Conservation (phyloP, 2,888 invertebrate species). For the Standfussiana lucernea region DNA sequence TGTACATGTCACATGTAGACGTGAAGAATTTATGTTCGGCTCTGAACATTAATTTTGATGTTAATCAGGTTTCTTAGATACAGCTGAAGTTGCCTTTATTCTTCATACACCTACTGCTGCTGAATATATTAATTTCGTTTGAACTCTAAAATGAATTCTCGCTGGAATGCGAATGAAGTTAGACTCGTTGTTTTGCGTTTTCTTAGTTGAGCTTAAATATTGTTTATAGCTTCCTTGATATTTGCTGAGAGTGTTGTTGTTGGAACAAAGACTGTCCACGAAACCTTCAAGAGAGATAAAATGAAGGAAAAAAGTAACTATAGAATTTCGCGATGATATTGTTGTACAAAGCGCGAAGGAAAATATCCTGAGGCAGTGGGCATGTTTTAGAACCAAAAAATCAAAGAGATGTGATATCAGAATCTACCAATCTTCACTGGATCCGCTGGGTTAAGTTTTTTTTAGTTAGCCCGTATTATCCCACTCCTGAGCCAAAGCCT, state of each 20-base stretch:
- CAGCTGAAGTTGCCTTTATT: constrained; percentile 49
- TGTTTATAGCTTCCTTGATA: constrained; percentile 60
- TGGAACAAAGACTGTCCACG: constrained; percentile 38
- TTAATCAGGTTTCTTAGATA: constrained; percentile 64
- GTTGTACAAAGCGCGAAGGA: background rate
- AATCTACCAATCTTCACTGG: background rate
- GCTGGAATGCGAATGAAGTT: constrained; percentile 60
- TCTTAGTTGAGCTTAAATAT: constrained; percentile 49
- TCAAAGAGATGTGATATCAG: background rate
- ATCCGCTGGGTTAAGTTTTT: background rate
- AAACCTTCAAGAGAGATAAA: constrained; percentile 4
- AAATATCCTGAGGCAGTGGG: background rate
- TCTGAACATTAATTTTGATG: constrained; percentile 58
- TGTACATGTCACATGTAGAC: constrained; percentile 69
- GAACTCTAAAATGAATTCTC: constrained; percentile 62
- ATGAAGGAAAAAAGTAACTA: constrained; percentile 5
- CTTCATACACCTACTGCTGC: constrained; percentile 26
- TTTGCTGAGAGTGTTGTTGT: constrained; percentile 38
- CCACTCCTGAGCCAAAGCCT: background rate
- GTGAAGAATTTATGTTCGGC: constrained; percentile 64
- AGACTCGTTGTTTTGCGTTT: constrained; percentile 50
- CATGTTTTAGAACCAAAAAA: background rate
- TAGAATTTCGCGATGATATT: background rate
- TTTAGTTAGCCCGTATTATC: background rate
- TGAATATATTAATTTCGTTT: constrained; percentile 56